Evolutionary conservation across 2,797 vertebrate genomes (phyloP).

Genomic region (Melopsittacus undulatus): DNA sequence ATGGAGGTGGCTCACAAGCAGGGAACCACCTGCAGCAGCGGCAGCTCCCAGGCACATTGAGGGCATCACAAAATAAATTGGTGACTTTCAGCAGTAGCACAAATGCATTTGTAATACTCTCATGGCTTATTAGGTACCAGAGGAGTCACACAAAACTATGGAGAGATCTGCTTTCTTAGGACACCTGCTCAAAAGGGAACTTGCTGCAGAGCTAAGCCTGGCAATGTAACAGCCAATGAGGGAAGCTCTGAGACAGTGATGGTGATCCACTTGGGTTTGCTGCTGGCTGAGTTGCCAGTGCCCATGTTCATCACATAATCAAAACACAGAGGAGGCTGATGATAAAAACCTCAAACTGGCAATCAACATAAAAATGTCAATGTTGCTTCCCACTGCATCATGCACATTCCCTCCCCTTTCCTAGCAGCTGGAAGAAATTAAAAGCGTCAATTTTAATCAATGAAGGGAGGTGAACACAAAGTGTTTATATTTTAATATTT

Average conservation of each 20-base stretch:
- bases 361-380: not conserved
- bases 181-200: not conserved
- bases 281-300: not conserved
- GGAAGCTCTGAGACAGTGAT: not conserved
- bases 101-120: not conserved
- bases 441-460: not conserved
- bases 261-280: not conserved
- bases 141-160: not conserved
- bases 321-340: not conserved
- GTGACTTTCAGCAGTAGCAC: not conserved
- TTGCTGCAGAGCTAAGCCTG: not conserved
- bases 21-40: not conserved
- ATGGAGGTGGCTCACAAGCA: not conserved
- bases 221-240: not conserved
- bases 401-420: not conserved
- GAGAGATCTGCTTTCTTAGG: not conserved
- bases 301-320: not conserved
- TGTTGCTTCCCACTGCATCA: not conserved
- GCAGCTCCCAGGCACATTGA: not conserved
- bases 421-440: not conserved
- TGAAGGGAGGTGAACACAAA: not conserved
- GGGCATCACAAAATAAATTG: not conserved
- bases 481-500: constrained; percentile 22
- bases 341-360: not conserved
- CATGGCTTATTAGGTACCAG: not conserved